These are phyloP conservation scores for Drosophila mettleri DNA, from an alignment of 2,888 invertebrate species.

Conservation along the genomic window DNA sequence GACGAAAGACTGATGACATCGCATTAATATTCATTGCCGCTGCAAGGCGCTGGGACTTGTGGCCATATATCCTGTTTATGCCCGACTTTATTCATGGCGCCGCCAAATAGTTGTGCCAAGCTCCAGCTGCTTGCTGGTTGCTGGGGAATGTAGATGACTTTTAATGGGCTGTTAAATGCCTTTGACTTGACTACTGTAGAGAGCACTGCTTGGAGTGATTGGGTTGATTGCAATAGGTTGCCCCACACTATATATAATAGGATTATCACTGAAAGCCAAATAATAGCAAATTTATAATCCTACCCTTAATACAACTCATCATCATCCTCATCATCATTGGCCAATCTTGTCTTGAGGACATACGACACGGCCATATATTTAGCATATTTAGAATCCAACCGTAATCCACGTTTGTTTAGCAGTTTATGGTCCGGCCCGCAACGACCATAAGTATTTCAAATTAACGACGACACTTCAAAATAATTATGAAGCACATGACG, in stretches of 20 bases:
- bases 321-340: conserved; percentile 8
- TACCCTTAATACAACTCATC: conserved; percentile 7
- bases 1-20: conserved; percentile 85
- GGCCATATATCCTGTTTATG: conserved; percentile 74
- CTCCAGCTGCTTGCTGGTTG: not conserved
- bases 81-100: conserved; percentile 64
- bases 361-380: conserved; percentile 45
- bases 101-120: conserved; percentile 42
- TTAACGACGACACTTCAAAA: conserved; percentile 79
- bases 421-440: conserved; percentile 65
- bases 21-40: conserved; percentile 85
- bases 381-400: conserved; percentile 74
- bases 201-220: not conserved
- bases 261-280: not conserved
- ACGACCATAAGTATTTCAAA: conserved; percentile 77
- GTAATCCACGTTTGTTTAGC: conserved; percentile 66
- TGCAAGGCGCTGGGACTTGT: conserved; percentile 73
- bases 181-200: conserved; percentile 13
- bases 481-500: conserved; percentile 78
- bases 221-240: too few species aligned
- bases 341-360: conserved; percentile 26
- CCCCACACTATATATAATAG: not conserved
- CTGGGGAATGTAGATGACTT: conserved; percentile 36
- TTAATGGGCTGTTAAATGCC: conserved; percentile 67
- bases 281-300: not conserved